Evolutionary conservation across 2,113 vertebrate genomes (phyloP), one percentile per base, ranked within the genome.

Genomic region (Mixornis gularis): DNA sequence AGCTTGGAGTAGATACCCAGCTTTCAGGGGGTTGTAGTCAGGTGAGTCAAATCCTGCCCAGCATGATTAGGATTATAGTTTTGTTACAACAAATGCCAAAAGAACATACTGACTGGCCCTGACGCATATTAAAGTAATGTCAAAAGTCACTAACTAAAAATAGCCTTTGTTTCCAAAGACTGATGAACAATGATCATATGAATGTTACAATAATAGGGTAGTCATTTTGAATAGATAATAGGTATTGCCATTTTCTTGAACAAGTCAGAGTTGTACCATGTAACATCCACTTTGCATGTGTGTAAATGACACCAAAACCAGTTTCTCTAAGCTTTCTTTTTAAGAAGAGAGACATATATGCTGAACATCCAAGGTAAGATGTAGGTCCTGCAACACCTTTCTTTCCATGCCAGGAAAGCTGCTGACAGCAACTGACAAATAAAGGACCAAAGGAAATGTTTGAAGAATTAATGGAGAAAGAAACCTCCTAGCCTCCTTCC

Each of bases 141-240:
- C 86, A 95, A 58, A 93, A 89, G 63, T 76, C 94, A 48, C 63
- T 82, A 87, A 69, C 66, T 85, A 86, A 93, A 94, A 81, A 79
- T 79, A 91, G 59, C 46, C 46, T 94, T 95, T 91, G 70, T 92
- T 94, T 94, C 83, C 63, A 72, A 87, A 82, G 89, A 51, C 84
- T 92, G 46, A n/a, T 68, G 84, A 95, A 93, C 81, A 93, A 90
- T 89, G 74, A 59, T 89, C 66, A 60, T 90, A 56, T 40, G 70
- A 94, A 81, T 71, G 38, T 34, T 89, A n/a, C 59, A 82, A 87
- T 94, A 92, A 94, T 86, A 87, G 84, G 26, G 58, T 76, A 92
- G 77, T 86, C 56, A 81, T 34, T 81, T 94, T 93, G 89, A 93
- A 70, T 44, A 93, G 70, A 91, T 91, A 87, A 79, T 93, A 91